Conservation (phyloP, 2,797 vertebrate species). For the Danio kyathit region DNA sequence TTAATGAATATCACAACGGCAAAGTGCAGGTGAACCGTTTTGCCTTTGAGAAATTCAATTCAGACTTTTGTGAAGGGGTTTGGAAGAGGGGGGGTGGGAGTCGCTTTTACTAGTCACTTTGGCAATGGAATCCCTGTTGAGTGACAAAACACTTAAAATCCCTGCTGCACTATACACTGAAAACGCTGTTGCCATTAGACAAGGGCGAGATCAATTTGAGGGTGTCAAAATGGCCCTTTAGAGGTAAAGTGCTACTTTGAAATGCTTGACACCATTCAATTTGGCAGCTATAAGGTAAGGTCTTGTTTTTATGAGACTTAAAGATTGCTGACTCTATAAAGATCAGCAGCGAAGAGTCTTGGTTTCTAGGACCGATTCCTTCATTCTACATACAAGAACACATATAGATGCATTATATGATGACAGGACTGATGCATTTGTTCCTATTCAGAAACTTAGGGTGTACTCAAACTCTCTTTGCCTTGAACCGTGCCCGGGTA, state of each 20-base stretch:
- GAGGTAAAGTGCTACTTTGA: constrained; percentile 32
- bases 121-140: constrained; percentile 50
- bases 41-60: constrained; percentile 60
- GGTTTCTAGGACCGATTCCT: constrained; percentile 20
- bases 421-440: constrained; percentile 14
- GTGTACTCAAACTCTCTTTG: too few species aligned
- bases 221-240: constrained; percentile 29
- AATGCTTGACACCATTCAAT: constrained; percentile 25
- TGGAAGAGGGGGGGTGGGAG: background rate
- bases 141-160: constrained; percentile 54
- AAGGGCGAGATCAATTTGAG: constrained; percentile 42
- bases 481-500: too few species aligned
- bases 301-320: constrained; percentile 37
- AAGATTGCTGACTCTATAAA: constrained; percentile 37
- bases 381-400: constrained; percentile 3
- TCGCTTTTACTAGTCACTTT: constrained; percentile 45
- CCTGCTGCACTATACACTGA: constrained; percentile 32
- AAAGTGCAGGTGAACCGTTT: constrained; percentile 41
- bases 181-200: constrained; percentile 44
- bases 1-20: constrained; percentile 37
- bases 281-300: constrained; percentile 28
- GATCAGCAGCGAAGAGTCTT: constrained; percentile 21
- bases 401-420: constrained; percentile 20
- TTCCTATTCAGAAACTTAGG: background rate
- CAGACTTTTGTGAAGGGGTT: constrained; percentile 37